These are phyloP conservation scores for Ispidina lecontei DNA, from an alignment of 2,797 vertebrate genomes.

Conservation along the genomic window DNA sequence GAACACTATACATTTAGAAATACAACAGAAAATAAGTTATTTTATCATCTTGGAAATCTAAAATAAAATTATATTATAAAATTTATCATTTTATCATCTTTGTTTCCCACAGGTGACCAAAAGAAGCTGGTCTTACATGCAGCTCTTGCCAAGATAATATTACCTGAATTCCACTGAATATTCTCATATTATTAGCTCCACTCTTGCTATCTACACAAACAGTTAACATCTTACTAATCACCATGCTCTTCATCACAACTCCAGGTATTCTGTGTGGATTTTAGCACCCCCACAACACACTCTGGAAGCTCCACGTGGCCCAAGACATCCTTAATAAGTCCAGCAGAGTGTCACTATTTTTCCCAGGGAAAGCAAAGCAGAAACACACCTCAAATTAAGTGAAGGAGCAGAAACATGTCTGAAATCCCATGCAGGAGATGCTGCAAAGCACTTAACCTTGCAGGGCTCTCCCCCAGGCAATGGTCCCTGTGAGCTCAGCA, in stretches of 20 bases:
- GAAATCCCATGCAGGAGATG: background rate
- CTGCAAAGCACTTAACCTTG: background rate
- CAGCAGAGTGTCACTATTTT: background rate
- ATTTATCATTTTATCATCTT: too few relatives aligned
- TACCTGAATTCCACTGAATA: background rate
- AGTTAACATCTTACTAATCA: background rate
- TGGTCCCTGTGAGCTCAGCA: background rate
- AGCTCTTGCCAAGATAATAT: background rate
- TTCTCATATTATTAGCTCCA: background rate
- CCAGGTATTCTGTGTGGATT: background rate
- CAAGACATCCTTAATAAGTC: background rate
- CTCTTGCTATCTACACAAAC: background rate
- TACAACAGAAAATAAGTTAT: background rate
- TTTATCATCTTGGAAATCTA: background rate
- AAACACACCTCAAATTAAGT: background rate
- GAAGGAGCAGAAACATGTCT: background rate
- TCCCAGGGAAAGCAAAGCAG: background rate
- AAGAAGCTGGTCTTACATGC: background rate
- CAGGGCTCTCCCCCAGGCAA: background rate
- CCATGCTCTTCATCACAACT: background rate
- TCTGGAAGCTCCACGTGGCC: background rate
- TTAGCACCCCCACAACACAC: background rate
- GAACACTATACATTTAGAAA: background rate
- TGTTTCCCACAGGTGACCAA: background rate
- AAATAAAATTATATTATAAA: too few relatives aligned